Conservation (phyloP, 2,797 vertebrate species). For the Smutsia gigantea region DNA sequence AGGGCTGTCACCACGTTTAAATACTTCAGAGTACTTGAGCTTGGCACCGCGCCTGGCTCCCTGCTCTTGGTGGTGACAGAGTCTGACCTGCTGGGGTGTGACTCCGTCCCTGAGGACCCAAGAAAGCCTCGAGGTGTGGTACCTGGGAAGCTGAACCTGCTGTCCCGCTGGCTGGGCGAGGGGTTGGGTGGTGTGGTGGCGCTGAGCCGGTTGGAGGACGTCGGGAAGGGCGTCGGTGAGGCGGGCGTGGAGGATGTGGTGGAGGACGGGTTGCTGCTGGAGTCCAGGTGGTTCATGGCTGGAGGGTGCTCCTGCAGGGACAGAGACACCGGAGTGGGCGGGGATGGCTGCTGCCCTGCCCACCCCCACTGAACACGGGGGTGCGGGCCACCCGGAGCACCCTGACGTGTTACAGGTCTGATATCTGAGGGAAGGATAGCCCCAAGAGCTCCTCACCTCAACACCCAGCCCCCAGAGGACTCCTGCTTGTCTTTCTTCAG, state of each 20-base stretch:
- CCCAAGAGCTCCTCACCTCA: background rate
- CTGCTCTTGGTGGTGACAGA: background rate
- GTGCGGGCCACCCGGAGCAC: no score
- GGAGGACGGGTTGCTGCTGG: conserved; percentile 97
- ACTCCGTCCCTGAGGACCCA: fast-evolving
- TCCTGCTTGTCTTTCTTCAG: background rate
- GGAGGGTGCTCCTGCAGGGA: conserved; percentile 89
- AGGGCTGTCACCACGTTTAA: background rate
- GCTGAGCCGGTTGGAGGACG: conserved; percentile 91
- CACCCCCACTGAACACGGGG: no score
- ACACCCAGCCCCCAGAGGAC: background rate
- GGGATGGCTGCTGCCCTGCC: background rate
- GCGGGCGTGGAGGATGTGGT: conserved; percentile 97
- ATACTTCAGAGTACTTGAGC: fast-evolving
- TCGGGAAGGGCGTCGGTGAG: conserved; percentile 93
- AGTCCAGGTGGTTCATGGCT: conserved; percentile 92
- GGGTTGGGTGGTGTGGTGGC: conserved; percentile 92
- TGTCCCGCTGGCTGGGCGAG: conserved; percentile 90
- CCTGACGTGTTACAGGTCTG: background rate
- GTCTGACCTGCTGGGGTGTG: background rate
- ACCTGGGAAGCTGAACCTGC: conserved; percentile 96
- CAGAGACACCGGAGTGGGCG: background rate
- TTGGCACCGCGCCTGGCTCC: fast-evolving
- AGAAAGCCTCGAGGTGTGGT: background rate
- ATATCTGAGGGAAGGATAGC: background rate